A percentile compares a stretch with the other conserved stretches of the same genome.
These are phyloP conservation scores for Cetoscarus ocellatus DNA, from an alignment of 2,797 vertebrate genomes.

Conservation along the genomic window DNA sequence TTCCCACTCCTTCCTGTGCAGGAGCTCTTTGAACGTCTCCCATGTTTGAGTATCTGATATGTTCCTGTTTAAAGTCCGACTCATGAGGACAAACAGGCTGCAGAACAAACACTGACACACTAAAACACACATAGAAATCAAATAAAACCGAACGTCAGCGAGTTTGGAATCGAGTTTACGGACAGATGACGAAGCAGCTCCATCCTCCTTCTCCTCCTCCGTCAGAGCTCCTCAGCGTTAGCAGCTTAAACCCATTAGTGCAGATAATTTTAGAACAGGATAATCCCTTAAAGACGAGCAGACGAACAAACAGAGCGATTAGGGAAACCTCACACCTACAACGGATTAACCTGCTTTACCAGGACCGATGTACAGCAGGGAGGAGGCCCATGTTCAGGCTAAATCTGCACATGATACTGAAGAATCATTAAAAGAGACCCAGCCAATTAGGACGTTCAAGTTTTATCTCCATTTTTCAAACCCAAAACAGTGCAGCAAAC, in stretches of 20 bases:
- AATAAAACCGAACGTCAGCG: background rate
- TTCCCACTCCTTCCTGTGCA: too few species aligned
- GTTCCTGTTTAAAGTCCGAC: background rate
- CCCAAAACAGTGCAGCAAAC: too few species aligned
- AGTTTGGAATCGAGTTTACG: background rate
- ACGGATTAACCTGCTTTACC: background rate
- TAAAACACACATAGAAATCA: background rate
- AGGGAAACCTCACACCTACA: background rate
- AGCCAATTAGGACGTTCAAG: too few species aligned
- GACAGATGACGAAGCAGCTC: constrained; percentile 8
- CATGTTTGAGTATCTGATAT: background rate
- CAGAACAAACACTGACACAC: constrained; percentile 6
- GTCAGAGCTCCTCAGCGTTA: constrained; percentile 31
- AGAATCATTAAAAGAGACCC: too few species aligned
- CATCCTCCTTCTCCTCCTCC: constrained; percentile 19
- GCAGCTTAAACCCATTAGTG: constrained; percentile 72
- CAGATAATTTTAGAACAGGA: constrained; percentile 70
- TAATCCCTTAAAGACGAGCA: constrained; percentile 65
- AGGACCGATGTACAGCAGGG: too few species aligned
- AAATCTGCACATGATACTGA: too few species aligned
- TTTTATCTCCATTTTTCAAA: too few species aligned
- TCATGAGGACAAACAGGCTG: constrained; percentile 15
- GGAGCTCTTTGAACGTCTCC: background rate
- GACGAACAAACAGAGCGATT: constrained; percentile 36
- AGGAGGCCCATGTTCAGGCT: too few species aligned